Evolutionary conservation across 2,888 invertebrate species (phyloP), one percentile per base, ranked within the genome.

Genomic region (Pimpla rufipes): DNA sequence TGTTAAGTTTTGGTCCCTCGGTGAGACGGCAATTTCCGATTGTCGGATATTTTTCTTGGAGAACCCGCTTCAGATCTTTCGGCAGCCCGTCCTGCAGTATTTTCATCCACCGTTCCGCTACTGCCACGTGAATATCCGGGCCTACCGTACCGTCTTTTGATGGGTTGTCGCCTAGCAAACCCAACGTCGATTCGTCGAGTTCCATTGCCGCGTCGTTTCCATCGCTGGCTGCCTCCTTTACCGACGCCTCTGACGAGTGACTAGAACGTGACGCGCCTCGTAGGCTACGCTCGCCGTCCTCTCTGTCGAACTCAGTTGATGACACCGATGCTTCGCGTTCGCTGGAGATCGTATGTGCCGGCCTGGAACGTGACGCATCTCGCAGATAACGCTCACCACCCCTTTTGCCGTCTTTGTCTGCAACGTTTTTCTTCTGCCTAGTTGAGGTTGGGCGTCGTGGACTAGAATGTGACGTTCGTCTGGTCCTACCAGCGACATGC

Each of bases 321-420:
- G 29, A 29, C 45, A 18, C 5, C 67, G 40, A n/a, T 29, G 6
- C 42, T 6, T 67, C 29, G 37, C 8, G 2, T 42, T 13, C 52
- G n/a, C n/a, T n/a, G n/a, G n/a, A n/a, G n/a, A n/a, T 13, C 13
- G 66, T 35, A 29, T 35, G 35, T 13, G 37, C 47, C n/a, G 47
- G 66, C 55, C 81, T 52, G 23, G 77, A 59, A 29, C 57, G 81
- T 77, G 77, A 77, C 71, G 67, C 37, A 62, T 78, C 73, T 83
- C 66, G 76, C 81, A 62, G 75, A 75, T 64, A 42, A 16, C 68
- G 79, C 82, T 79, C 64, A 79, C 82, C 74, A 55, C 57, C 35
- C 75, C 40, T n/a, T n/a, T n/a, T n/a, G n/a, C n/a, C n/a, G n/a
- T n/a, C 21, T 70, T 52, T 66, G 55, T 64, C 73, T n/a, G 66